phyloP scores from a whole-genome alignment of 2,797 vertebrate species.

The Platyrinchus mystaceus region DNA sequence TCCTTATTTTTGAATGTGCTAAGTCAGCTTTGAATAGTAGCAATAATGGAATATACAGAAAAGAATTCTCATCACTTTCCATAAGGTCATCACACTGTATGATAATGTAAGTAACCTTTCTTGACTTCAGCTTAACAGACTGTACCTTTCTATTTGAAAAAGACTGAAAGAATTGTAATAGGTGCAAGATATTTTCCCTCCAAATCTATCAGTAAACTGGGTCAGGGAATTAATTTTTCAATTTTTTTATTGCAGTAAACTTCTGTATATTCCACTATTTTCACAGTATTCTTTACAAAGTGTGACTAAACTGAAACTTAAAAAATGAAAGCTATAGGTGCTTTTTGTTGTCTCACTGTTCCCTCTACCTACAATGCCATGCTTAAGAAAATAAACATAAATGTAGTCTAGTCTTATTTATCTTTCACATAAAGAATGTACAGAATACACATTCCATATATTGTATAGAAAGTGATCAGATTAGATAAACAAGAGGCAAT shows the following conservation, averaged over 20 bases:
- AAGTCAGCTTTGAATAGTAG: neutral
- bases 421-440: neutral
- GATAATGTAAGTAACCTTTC: neutral
- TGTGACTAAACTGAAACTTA: neutral
- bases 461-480: neutral
- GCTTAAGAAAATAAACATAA: neutral
- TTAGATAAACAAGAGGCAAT: neutral
- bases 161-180: neutral
- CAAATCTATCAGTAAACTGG: neutral
- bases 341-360: neutral
- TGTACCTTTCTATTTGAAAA: neutral
- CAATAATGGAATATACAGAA: neutral
- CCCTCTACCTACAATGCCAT: neutral
- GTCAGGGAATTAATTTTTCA: neutral
- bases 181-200: neutral
- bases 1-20: neutral
- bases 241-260: neutral
- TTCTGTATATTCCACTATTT: neutral
- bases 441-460: neutral
- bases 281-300: neutral
- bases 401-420: neutral
- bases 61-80: neutral
- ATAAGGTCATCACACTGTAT: neutral
- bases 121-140: neutral
- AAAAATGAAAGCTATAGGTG: neutral